phyloP scores from a whole-genome alignment of 1,140 invertebrate genomes.

The Geopemphigus sp. region DNA sequence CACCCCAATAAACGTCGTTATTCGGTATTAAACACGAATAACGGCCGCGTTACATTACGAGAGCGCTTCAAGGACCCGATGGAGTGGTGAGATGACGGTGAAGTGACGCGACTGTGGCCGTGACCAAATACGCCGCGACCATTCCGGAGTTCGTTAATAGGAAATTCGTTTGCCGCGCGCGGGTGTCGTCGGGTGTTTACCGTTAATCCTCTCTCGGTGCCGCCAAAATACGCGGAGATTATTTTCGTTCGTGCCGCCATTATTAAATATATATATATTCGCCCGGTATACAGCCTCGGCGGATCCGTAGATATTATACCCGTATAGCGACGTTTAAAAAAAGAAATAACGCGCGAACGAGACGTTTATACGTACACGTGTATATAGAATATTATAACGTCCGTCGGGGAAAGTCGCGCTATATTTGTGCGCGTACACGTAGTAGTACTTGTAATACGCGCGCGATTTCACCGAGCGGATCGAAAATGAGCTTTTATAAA shows the following conservation, averaged over 20 bases:
- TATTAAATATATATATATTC: slow-evolving; percentile 27
- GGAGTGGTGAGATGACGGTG: too few species aligned
- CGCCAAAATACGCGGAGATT: too few species aligned
- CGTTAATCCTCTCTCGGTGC: neutral
- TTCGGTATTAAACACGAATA: too few species aligned
- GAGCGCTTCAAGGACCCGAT: too few species aligned
- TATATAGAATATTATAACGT: neutral
- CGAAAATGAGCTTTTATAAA: slow-evolving; percentile 14
- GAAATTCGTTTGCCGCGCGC: neutral
- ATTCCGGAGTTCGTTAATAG: neutral
- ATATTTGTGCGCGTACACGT: neutral
- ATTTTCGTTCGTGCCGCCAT: too few species aligned
- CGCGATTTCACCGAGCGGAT: slow-evolving; percentile 3
- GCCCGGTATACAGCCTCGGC: slow-evolving; percentile 12
- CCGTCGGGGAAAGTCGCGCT: slow-evolving; percentile 7
- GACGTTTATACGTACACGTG: neutral
- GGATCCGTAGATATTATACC: neutral
- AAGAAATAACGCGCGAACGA: slow-evolving; percentile 1
- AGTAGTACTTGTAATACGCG: neutral
- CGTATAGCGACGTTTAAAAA: neutral
- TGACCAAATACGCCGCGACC: neutral
- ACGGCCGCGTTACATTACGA: too few species aligned
- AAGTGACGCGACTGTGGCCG: neutral
- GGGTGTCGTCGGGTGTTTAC: slow-evolving; percentile 6
- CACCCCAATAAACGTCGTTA: too few species aligned